Base-by-base conservation (phyloP, 1,140 invertebrate species). In the Pogonus chalceus region DNA sequence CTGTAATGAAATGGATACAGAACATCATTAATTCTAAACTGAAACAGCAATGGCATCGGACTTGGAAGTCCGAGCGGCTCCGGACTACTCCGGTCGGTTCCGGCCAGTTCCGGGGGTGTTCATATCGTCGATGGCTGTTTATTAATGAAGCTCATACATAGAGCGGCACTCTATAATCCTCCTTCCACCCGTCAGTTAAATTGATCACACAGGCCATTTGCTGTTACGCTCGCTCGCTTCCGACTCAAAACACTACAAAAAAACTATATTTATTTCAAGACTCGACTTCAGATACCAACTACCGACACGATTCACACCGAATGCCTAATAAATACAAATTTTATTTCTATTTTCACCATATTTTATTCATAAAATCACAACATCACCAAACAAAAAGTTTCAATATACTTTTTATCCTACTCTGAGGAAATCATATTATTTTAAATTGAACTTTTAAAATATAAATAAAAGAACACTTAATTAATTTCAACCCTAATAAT, bases 81-180 rank as follows among this genome's bases (percentile, higher is more conserved):
- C 37, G 7, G 9, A 43, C 9, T 9, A 18, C 7, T 4, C 7
- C 18, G 4, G 37, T 43, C 18, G 3, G 37, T 43, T 7, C 7
- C 18, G n/a, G 37, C 37, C 18, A 18, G 18, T 43, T 7, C 37
- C 18, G 37, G 37, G 37, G 37, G n/a, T n/a, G n/a, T n/a, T 43
- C 37, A 43, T 43, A 43, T 43, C 37, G 37, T 7, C 37, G 37
- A 43, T 43, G 22, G 47, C 22, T 49, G 47, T 49, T 49, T 49
- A 49, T 49, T 49, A 49, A 49, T 49, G 47, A 49, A 49, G 47
- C 47, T 49, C 47, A 49, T 49, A 23, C 47, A 49, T 49, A 49
- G 20, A 9, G 7, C 3, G 12, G 22, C 47, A 49, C 47, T 49
- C 22, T 49, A 49, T 49, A 49, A 49, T 49, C 47, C 47, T 23